Base-by-base conservation (phyloP, 2,113 vertebrate genomes). In the Megalops atlanticus region DNA sequence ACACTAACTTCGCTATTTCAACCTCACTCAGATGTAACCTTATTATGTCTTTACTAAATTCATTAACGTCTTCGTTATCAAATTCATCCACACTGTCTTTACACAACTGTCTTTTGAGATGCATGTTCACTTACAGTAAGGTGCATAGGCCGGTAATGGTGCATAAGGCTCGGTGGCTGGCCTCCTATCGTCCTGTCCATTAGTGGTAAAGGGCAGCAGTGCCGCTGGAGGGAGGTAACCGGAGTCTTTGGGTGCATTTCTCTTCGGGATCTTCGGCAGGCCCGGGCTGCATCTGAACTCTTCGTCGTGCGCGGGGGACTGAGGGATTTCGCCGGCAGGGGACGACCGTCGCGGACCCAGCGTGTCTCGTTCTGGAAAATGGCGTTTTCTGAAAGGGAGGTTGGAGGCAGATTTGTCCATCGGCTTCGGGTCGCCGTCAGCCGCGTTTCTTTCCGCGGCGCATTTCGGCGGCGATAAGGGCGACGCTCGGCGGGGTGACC, bases 371-470 rank as follows among this genome's bases (percentile, higher is more conserved):
- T 85, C 89, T 0, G 35, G 49, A 87, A 91, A 84, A 49, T 71
- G 91, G 18, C 94, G 93, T 80, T 95, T 95, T 88, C 93, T 89
- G 33, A 94, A 88, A 18, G 94, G 94, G 81, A 94, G 93, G 4
- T 80, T 89, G 0, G 11, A 73, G 15, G 86, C 71, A 27, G 83
- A 77, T 27, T 4, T 52, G 79, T 88, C 87, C 54, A 77, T 76
- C 24, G 86, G 45, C 2, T 86, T 81, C 24, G 72, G 27, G 83
- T 52, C 90, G 33, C 43, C 36, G 68, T 73, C 58, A 5, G 35
- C 16, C 18, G 43, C 24, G 24, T 6, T 80, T 33, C 38, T 35
- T 31, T 80, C 45, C 2, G 35, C n/a, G 39, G 39, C 45, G 40
- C 16, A 31, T 54, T 80, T 73, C n/a, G 70, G 6, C 14, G 70